Percentiles rank a stretch among this genome's conserved stretches.
Conservation (phyloP, 2,113 vertebrate genomes). For the Pipra filicauda region DNA sequence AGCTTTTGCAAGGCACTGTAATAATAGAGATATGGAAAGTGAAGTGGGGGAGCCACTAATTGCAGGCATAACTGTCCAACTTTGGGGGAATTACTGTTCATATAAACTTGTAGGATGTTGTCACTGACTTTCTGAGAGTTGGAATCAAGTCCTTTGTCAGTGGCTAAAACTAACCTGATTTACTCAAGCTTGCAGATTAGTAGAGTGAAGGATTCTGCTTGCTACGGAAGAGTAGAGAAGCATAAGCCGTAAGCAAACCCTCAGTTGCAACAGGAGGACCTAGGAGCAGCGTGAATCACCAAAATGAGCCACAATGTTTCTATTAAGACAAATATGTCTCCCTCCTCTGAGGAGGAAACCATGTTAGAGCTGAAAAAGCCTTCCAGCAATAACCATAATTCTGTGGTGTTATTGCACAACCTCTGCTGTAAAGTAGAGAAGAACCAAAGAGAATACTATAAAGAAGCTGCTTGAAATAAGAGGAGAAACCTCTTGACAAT, state of each 20-base stretch:
- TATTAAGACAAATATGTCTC: slow-evolving; percentile 30
- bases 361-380: slow-evolving; percentile 1
- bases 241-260: not conserved
- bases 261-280: not conserved
- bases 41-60: not conserved
- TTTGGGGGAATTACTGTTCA: not conserved
- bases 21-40: not conserved
- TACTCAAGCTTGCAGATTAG: not conserved
- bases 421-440: not conserved
- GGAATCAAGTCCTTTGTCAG: not conserved
- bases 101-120: not conserved
- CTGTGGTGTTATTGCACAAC: slow-evolving; percentile 26
- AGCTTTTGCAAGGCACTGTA: not conserved
- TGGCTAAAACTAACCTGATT: not conserved
- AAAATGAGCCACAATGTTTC: not conserved
- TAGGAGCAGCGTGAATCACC: not conserved
- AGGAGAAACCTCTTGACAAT: slow-evolving; percentile 20
- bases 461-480: slow-evolving; percentile 23
- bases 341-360: not conserved
- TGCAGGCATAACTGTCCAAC: not conserved
- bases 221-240: not conserved
- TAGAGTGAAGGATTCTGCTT: not conserved
- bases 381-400: slow-evolving; percentile 41
- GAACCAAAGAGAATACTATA: slow-evolving; percentile 43
- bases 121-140: not conserved